Evolutionary conservation across 1,140 invertebrate species (phyloP), one percentile per base, ranked within the genome.

Genomic region (Palaemon carinicauda): DNA sequence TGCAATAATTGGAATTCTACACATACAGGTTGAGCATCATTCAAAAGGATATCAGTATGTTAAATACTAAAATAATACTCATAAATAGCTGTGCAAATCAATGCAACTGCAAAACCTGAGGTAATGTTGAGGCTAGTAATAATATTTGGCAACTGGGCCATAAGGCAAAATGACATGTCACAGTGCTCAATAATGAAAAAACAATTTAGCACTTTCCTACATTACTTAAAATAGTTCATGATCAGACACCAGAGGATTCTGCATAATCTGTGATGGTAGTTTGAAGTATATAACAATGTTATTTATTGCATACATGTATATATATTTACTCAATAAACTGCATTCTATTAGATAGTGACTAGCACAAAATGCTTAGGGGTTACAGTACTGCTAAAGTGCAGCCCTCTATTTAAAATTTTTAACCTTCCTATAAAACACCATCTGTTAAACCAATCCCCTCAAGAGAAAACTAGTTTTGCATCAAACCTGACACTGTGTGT

Each of bases 231-330:
- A 31, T 69, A 83, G 82, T 83, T 52, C 50, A 56, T 50, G 41
- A 82, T 74, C 21, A 21, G 75, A 74, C 29, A 83, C 75, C 29
- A 54, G 21, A 75, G 73, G 82, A 83, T 83, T 75, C 71, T 75
- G 27, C 41, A 27, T 77, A 27, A 69, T 69, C 54, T 21, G 75
- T 41, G 24, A 75, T 56, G 82, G 82, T 83, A 83, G 71, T 83
- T 50, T 27, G 60, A 75, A 75, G 73, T 73, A 29, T 60, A 24
- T 60, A 83, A 83, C 53, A 80, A 80, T 51, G 82, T 74, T 53
- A 60, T 41, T 83, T 83, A 83, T 83, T 83, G 82, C 82, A 77
- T 82, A 85, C 52, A 69, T 78, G 56, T 77, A 85, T 86, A 27
- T 24, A 73, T 33, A 51, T 54, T 60, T 27, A 73, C 33, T 50